phyloP scores from a whole-genome alignment of 2,113 vertebrate species.

The Melanerpes aurifrons region DNA sequence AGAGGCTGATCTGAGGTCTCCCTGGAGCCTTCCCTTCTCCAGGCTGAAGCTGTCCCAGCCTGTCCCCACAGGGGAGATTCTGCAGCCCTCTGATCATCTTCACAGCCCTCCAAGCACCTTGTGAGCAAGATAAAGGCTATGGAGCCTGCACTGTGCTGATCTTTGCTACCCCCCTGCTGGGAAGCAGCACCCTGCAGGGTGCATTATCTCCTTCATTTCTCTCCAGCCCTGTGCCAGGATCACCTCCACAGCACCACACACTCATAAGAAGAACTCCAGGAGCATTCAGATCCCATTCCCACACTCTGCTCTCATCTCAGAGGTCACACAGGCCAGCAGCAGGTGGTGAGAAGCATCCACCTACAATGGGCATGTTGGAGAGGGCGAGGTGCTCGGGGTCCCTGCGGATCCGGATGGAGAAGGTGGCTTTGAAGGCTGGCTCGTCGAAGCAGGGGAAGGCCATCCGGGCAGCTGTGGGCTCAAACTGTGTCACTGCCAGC shows the following conservation, averaged over 20 bases:
- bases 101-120: too few species aligned
- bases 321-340: not conserved
- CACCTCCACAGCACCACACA: not conserved
- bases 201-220: too few species aligned
- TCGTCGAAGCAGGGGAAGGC: constrained; percentile 95
- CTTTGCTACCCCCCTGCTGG: too few species aligned
- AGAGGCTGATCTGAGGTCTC: too few species aligned
- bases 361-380: constrained; percentile 92
- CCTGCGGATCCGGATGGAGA: constrained; percentile 82
- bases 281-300: not conserved
- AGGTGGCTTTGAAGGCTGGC: constrained; percentile 90
- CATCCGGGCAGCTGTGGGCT: constrained; percentile 87
- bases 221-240: too few species aligned
- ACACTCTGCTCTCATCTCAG: not conserved
- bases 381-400: constrained; percentile 82
- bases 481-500: constrained; percentile 89
- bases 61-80: too few species aligned
- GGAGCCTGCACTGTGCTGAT: too few species aligned
- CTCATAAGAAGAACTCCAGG: not conserved
- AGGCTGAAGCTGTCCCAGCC: too few species aligned
- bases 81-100: too few species aligned
- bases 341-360: not conserved
- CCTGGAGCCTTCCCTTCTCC: too few species aligned
- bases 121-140: too few species aligned
- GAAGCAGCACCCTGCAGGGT: too few species aligned